Evolutionary conservation across 2,888 invertebrate species (phyloP).

Genomic region (Drepana falcataria): DNA sequence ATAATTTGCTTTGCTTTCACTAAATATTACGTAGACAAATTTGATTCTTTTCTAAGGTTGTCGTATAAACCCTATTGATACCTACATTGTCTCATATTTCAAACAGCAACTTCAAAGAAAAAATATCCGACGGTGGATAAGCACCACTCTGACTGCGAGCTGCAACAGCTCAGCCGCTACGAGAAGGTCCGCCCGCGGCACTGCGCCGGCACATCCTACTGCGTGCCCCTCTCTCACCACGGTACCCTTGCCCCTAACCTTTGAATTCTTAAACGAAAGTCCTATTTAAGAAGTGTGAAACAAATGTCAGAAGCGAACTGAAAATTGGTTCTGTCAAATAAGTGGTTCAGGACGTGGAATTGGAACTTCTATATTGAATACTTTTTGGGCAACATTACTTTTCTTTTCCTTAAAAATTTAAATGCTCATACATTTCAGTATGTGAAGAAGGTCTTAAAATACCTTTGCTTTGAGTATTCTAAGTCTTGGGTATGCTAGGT

Average conservation of each 20-base stretch:
- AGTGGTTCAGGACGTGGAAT: too few species aligned
- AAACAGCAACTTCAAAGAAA: constrained; percentile 6
- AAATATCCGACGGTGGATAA: constrained; percentile 56
- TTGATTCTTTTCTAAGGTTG: constrained; percentile 5
- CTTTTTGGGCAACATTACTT: too few species aligned
- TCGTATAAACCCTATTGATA: constrained; percentile 4
- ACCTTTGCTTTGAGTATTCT: too few species aligned
- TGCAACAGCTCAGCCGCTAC: constrained; percentile 70
- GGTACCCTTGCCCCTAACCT: constrained; percentile 77
- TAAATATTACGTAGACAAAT: not conserved
- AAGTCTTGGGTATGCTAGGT: constrained; percentile 12
- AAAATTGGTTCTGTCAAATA: too few species aligned
- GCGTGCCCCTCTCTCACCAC: constrained; percentile 81
- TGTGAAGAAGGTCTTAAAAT: too few species aligned
- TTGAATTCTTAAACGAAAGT: too few species aligned
- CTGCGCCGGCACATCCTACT: constrained; percentile 70
- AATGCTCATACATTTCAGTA: too few species aligned
- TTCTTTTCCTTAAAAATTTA: too few species aligned
- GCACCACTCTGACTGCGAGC: constrained; percentile 71
- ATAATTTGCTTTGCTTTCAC: too few species aligned
- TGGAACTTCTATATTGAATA: too few species aligned
- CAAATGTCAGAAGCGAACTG: too few species aligned
- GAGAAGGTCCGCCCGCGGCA: constrained; percentile 71
- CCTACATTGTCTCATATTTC: constrained; percentile 8
- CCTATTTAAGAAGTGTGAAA: too few species aligned